Conservation (phyloP, 2,797 vertebrate species). For the Nyctalus aviator region DNA sequence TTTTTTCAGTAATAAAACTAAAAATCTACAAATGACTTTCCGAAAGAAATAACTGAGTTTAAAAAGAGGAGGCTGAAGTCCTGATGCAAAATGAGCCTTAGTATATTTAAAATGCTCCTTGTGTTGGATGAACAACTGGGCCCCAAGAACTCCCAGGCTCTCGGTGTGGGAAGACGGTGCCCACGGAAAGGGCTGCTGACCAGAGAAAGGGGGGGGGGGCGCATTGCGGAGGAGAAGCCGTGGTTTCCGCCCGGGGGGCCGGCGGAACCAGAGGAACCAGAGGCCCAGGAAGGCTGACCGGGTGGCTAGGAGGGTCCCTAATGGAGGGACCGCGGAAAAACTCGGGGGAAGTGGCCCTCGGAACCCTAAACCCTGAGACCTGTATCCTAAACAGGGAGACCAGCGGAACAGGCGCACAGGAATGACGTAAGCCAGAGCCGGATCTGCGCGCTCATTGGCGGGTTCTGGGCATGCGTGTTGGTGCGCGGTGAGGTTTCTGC, state of each 20-base stretch:
- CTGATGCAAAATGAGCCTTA: neutral
- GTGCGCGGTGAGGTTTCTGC: neutral
- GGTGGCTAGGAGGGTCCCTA: too few relatives aligned
- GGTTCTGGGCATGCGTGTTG: neutral
- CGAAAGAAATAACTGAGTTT: neutral
- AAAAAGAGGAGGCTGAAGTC: neutral
- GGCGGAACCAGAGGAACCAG: too few relatives aligned
- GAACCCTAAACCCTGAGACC: rapidly evolving
- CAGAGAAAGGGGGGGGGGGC: too few relatives aligned
- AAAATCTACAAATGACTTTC: neutral
- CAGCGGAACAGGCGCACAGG: too few relatives aligned
- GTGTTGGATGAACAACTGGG: neutral
- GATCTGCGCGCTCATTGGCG: neutral
- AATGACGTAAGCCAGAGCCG: rapidly evolving
- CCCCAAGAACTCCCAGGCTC: too few relatives aligned
- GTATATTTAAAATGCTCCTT: neutral
- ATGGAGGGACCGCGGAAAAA: too few relatives aligned
- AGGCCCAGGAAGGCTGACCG: too few relatives aligned
- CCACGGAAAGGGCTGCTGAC: too few relatives aligned
- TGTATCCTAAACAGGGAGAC: rapidly evolving
- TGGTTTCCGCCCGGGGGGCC: too few relatives aligned
- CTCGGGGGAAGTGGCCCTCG: too few relatives aligned
- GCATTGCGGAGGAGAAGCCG: too few relatives aligned
- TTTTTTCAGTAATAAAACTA: neutral
- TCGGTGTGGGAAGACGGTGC: too few relatives aligned